Conservation (phyloP, 2,797 vertebrate species). For the Chiloscyllium punctatum region DNA sequence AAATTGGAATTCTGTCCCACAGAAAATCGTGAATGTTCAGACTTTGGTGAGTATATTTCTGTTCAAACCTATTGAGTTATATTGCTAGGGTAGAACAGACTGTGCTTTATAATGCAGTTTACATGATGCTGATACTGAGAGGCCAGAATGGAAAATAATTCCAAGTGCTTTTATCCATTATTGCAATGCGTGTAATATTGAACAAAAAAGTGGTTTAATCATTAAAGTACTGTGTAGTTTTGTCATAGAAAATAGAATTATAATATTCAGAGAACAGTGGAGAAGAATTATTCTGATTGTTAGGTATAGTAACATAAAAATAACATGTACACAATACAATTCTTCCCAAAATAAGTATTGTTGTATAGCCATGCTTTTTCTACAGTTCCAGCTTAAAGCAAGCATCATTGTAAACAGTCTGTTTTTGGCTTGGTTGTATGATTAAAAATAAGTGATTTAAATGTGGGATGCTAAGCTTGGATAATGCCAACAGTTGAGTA, state of each 20-base stretch:
- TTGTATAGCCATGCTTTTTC: background rate
- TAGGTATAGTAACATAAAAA: background rate
- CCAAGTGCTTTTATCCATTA: background rate
- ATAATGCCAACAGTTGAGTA: background rate
- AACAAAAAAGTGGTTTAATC: background rate
- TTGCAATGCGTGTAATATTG: background rate
- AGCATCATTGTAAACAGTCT: background rate
- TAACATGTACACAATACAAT: background rate
- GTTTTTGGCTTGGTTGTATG: background rate
- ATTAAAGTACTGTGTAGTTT: background rate
- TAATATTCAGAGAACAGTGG: background rate
- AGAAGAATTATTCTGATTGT: background rate
- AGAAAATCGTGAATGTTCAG: background rate
- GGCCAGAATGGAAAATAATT: background rate
- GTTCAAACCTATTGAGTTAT: background rate
- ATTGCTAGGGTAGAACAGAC: background rate
- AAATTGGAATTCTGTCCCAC: background rate
- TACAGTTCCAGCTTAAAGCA: background rate
- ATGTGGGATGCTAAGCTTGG: background rate
- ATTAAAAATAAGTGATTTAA: slow-evolving; percentile 20
- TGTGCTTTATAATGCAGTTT: background rate
- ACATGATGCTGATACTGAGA: background rate
- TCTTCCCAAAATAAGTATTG: background rate
- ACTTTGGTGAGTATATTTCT: background rate
- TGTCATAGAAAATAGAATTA: background rate